Evolutionary conservation across 23 tunicate species (phyloP).

Genomic region (Ciona savignyi): DNA sequence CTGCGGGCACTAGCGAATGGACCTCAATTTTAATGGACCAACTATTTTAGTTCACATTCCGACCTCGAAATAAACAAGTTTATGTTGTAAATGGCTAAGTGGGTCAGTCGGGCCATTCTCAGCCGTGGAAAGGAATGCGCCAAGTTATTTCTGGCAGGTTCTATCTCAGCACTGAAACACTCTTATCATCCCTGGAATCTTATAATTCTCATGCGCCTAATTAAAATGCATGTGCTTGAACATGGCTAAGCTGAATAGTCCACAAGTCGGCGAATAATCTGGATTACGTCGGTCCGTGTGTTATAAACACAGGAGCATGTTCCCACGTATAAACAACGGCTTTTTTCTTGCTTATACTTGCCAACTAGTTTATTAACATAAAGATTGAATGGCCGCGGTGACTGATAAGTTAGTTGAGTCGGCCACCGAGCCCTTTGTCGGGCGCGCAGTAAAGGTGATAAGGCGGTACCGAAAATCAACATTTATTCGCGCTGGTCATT

Average conservation of each 20-base stretch:
- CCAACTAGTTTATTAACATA: background rate
- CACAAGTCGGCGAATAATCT: background rate
- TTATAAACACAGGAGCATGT: background rate
- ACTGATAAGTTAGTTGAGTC: too few species aligned
- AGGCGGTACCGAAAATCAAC: background rate
- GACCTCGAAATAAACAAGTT: conserved; percentile 1
- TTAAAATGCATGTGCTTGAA: background rate
- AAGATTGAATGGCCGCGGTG: too few species aligned
- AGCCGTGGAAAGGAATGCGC: background rate
- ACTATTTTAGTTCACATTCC: too few species aligned
- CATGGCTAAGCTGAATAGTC: background rate
- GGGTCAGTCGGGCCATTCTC: background rate
- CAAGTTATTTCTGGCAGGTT: background rate
- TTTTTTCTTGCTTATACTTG: background rate
- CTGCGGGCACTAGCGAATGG: too few species aligned
- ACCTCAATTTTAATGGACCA: too few species aligned
- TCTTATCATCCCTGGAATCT: too few species aligned
- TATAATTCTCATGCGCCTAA: background rate
- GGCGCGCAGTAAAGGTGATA: background rate
- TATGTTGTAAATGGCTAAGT: background rate
- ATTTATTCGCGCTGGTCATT: background rate
- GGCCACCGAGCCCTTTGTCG: too few species aligned
- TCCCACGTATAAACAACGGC: background rate
- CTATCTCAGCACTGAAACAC: too few species aligned
- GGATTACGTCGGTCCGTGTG: background rate